Base-by-base conservation (phyloP, 2,888 invertebrate genomes). In the Erpobdella octoculata region DNA sequence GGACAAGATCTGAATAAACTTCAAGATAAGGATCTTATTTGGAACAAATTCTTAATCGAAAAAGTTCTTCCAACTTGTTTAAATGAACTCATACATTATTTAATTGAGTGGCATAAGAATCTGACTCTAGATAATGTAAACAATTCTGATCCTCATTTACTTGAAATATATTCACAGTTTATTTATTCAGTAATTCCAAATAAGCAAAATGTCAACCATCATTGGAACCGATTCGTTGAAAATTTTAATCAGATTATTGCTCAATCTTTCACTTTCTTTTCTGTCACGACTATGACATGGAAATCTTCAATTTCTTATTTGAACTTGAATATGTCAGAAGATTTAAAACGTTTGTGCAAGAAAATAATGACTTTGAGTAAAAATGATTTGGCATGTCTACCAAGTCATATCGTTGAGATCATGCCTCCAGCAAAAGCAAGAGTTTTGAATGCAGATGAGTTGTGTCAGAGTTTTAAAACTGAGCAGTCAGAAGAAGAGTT, bases 21-120 rank as follows among this genome's bases (percentile, higher is more conserved):
- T 41, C 73, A 69, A 25, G 80, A 79, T 74, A 78, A 77, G 70
- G 58, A 76, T 12, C 76, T 79, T 28, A 64, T 72, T 25, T 81
- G 81, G 81, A 81, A 81, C 73, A 72, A 77, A n/a, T 73, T 75
- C 33, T 72, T 81, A 2, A 72, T 80, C 15, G 69, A 61, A 15
- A 79, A 81, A 72, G 77, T 78, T 0, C 41, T 81, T 0, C 78
- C 80, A n/a, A 62, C 72, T 28, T 77, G 77, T 6, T 80, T 79
- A 53, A 46, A 62, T 33, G 48, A 64, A 25, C 73, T 77, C 21
- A 37, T 80, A 8, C 48, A 68, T 21, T 62, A 76, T 28, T 67
- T 78, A 31, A 75, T 75, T 1, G 9, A 71, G 15, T 1, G 25
- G 18, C 33, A 64, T 36, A 28, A 48, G 28, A 53, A 25, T 8